Conservation (phyloP, 2,113 vertebrate species). For the Oenanthe melanoleuca region DNA sequence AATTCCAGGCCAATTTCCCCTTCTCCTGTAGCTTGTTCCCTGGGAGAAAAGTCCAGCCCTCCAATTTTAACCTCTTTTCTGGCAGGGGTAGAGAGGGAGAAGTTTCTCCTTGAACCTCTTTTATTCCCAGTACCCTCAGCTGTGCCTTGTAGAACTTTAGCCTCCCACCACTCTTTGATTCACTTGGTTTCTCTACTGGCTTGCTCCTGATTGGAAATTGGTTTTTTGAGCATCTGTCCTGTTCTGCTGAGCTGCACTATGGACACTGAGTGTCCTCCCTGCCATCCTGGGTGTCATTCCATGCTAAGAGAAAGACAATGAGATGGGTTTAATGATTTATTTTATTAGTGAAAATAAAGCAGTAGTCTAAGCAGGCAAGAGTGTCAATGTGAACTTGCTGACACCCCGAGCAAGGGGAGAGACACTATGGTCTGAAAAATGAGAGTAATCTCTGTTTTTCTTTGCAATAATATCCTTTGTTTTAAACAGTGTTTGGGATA, state of each 20-base stretch:
- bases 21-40: fast-evolving
- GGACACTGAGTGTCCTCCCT: neutral
- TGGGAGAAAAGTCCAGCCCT: neutral
- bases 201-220: neutral
- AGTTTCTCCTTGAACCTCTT: neutral
- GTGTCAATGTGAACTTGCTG: neutral
- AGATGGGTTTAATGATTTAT: neutral
- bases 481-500: neutral
- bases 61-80: neutral
- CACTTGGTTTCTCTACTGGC: neutral
- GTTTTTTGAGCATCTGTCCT: neutral
- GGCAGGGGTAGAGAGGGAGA: neutral
- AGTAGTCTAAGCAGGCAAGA: fast-evolving
- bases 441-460: neutral
- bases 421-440: neutral
- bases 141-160: fast-evolving
- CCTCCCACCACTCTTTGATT: neutral
- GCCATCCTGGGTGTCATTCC: fast-evolving
- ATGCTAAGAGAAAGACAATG: fast-evolving
- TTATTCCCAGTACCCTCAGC: neutral
- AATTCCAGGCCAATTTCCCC: neutral
- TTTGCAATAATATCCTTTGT: neutral
- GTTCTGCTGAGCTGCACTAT: fast-evolving
- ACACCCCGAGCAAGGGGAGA: neutral
- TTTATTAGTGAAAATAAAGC: neutral